Percentiles rank a stretch among this genome's conserved stretches.
Evolutionary conservation across 2,113 vertebrate genomes (phyloP).

Genomic region (Sakesphorus luctuosus): DNA sequence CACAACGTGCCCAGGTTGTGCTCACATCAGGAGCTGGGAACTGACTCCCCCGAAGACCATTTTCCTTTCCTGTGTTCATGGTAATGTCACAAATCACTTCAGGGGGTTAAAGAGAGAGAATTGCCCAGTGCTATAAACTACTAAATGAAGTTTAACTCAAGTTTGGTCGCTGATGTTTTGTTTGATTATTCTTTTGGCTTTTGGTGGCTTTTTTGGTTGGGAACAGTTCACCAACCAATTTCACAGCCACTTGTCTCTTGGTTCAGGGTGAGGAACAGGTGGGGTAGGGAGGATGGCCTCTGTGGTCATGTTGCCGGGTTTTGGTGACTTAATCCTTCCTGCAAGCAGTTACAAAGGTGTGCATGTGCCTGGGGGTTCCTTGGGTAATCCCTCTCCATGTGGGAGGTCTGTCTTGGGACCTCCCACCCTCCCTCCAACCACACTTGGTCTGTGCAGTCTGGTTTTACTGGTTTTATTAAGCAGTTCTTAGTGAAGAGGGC

Average conservation of each 20-base stretch:
- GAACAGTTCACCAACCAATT: not conserved
- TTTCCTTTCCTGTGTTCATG: not conserved
- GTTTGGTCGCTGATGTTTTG: not conserved
- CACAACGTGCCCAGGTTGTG: not conserved
- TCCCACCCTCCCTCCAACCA: not conserved
- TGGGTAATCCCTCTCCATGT: not conserved
- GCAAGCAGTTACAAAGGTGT: not conserved
- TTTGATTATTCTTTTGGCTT: not conserved
- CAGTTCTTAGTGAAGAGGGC: not conserved
- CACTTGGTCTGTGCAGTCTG: not conserved
- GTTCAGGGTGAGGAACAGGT: not conserved
- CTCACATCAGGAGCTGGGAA: not conserved
- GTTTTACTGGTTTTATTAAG: constrained; percentile 1
- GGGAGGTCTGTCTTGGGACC: not conserved
- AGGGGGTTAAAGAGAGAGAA: not conserved
- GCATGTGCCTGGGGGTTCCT: not conserved
- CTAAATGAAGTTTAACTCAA: not conserved
- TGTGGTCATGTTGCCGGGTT: not conserved
- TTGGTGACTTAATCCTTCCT: not conserved
- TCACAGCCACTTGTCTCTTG: not conserved
- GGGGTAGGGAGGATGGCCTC: not conserved
- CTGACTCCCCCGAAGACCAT: not conserved
- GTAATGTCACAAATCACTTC: not conserved
- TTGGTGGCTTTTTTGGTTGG: not conserved
- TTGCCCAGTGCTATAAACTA: not conserved